Evolutionary conservation across 2,888 invertebrate genomes (phyloP).

Genomic region (Schizotus pectinicornis): DNA sequence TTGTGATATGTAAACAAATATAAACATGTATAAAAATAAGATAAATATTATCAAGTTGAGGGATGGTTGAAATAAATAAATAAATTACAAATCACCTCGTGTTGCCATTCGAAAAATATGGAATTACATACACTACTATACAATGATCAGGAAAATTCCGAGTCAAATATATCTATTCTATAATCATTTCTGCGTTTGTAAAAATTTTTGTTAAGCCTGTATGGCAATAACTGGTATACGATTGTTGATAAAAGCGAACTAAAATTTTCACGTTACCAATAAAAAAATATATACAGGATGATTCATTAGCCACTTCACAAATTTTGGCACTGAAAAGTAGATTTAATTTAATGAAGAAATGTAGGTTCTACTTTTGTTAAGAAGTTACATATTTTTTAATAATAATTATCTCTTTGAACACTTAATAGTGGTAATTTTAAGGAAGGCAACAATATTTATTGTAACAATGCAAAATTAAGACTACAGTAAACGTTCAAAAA

Average conservation of each 20-base stretch:
- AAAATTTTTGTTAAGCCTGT: slow-evolving; percentile 16
- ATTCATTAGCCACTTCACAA: too few relatives aligned
- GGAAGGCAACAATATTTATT: too few relatives aligned
- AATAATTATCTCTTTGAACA: too few relatives aligned
- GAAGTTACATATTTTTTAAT: too few relatives aligned
- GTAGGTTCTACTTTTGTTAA: too few relatives aligned
- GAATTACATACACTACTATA: slow-evolving; percentile 19
- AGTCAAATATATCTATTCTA: slow-evolving; percentile 10
- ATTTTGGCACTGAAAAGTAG: too few relatives aligned
- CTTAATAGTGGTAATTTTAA: too few relatives aligned
- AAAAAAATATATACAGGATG: slow-evolving; percentile 4
- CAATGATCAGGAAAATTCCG: slow-evolving; percentile 15
- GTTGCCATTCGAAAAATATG: slow-evolving; percentile 13
- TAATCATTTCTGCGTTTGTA: slow-evolving; percentile 1
- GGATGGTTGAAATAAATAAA: slow-evolving; percentile 25
- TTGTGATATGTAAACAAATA: slow-evolving; percentile 14
- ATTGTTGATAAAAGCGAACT: background rate
- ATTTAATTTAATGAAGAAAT: too few relatives aligned
- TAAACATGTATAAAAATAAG: slow-evolving; percentile 36
- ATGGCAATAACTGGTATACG: slow-evolving; percentile 26
- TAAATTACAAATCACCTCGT: slow-evolving; percentile 22
- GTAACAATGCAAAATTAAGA: too few relatives aligned
- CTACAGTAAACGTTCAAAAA: too few relatives aligned
- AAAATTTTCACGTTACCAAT: slow-evolving; percentile 4
- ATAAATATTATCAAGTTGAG: slow-evolving; percentile 24